phyloP scores from a whole-genome alignment of 1,140 invertebrate species.

The Heterodera carotae region DNA sequence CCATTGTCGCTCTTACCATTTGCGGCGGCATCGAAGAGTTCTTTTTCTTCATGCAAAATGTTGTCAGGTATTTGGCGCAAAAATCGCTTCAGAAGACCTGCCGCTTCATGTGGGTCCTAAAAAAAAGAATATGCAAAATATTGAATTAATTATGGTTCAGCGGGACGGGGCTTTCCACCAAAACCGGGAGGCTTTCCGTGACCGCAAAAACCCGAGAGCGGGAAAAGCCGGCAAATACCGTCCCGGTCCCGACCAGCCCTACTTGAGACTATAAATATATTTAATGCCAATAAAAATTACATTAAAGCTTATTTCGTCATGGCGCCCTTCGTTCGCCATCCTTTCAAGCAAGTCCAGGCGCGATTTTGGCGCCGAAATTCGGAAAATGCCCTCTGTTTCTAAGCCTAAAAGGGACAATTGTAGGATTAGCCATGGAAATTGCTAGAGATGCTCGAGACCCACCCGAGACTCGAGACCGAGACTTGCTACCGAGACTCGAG shows the following conservation, averaged over 20 bases:
- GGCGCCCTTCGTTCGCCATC: conserved; percentile 35
- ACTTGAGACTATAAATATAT: neutral
- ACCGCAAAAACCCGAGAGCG: neutral
- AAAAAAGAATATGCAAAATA: too few relatives aligned
- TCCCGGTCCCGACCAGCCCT: too few relatives aligned
- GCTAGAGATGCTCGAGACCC: too few relatives aligned
- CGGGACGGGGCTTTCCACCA: too few relatives aligned
- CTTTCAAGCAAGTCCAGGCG: conserved; percentile 56
- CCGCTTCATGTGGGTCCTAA: conserved; percentile 54
- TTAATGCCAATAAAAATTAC: too few relatives aligned
- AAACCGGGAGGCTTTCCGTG: too few relatives aligned
- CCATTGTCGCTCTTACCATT: too few relatives aligned
- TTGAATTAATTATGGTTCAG: too few relatives aligned
- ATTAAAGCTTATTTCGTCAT: conserved; percentile 28
- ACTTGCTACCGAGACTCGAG: too few relatives aligned
- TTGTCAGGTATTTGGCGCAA: conserved; percentile 45
- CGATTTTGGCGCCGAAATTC: conserved; percentile 53
- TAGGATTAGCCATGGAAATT: too few relatives aligned
- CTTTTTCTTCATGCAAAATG: conserved; percentile 22
- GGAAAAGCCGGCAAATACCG: too few relatives aligned
- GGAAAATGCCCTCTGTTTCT: conserved; percentile 56
- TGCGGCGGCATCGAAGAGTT: conserved; percentile 29
- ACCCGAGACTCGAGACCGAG: too few relatives aligned
- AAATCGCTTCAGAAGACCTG: conserved; percentile 55
- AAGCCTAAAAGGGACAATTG: conserved; percentile 52